Evolutionary conservation across 1,140 invertebrate genomes (phyloP), one percentile per base, ranked within the genome.

Genomic region (Oscheius sp.): DNA sequence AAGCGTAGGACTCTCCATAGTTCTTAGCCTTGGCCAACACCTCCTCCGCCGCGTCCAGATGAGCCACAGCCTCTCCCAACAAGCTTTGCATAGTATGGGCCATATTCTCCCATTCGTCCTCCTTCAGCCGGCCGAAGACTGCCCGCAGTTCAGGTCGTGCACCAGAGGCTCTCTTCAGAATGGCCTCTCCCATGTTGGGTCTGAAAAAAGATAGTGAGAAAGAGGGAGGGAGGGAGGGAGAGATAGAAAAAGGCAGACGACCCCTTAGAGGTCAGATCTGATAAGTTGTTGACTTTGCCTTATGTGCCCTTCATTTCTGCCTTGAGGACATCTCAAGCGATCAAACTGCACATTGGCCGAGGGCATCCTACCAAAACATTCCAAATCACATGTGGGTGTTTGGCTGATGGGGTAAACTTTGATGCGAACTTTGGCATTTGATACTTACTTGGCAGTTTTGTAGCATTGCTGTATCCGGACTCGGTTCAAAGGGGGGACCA

Each of bases 391-490:
- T n/a, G n/a, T n/a, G n/a, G n/a, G n/a, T n/a, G n/a, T n/a, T n/a
- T n/a, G n/a, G n/a, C n/a, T n/a, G n/a, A n/a, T n/a, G n/a, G n/a
- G n/a, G n/a, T n/a, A n/a, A n/a, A n/a, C n/a, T n/a, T n/a, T n/a
- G n/a, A n/a, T n/a, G n/a, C n/a, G n/a, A n/a, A n/a, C n/a, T n/a
- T n/a, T n/a, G n/a, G n/a, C n/a, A n/a, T n/a, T n/a, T n/a, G n/a
- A n/a, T n/a, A 67, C 81, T 38, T 31, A 82, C 80, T 84, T 82
- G 38, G 80, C 80, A 45, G 74, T 73, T 28, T 82, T 77, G 58
- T 73, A 82, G 35, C 80, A 77, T 35, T 82, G 80, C 62, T 82
- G 80, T 62, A 82, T 84, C 10, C 80, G 68, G n/a, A 82, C 59
- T 42, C 80, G 72, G 26, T 79, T 78, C 18, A 82, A 52, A 18